Evolutionary conservation across 2,113 vertebrate genomes (phyloP).

Genomic region (Grammomys surdaster): DNA sequence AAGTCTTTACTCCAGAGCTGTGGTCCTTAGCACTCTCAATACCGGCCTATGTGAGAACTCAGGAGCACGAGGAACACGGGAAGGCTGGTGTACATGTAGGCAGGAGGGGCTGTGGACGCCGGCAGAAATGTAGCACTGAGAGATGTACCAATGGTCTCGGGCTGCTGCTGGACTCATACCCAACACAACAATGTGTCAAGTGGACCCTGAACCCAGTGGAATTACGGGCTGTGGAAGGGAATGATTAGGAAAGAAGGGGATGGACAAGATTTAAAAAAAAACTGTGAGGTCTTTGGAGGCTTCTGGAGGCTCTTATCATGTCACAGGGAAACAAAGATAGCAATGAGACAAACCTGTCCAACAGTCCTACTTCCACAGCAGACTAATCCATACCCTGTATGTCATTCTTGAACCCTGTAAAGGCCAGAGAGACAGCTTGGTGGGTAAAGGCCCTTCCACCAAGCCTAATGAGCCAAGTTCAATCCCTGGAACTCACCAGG

Average conservation of each 20-base stretch:
- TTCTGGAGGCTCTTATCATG: too few relatives aligned
- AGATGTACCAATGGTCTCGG: rapidly evolving
- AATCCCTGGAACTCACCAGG: neutral
- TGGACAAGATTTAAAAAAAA: too few relatives aligned
- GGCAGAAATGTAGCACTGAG: too few relatives aligned
- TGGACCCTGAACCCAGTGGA: neutral
- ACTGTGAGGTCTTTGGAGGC: neutral
- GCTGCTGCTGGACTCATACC: neutral
- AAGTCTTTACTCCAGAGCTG: neutral
- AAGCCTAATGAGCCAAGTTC: neutral
- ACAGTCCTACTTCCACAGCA: neutral
- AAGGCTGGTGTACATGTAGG: neutral
- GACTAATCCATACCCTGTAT: neutral
- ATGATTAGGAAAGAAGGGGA: neutral
- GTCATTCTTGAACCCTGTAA: neutral
- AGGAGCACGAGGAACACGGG: rapidly evolving
- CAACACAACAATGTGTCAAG: neutral
- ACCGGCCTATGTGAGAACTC: neutral
- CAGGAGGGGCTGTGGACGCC: neutral
- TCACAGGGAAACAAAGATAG: neutral
- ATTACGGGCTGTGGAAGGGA: neutral
- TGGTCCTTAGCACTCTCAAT: neutral
- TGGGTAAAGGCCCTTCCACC: neutral
- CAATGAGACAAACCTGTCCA: neutral
- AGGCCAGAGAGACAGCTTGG: neutral